These are phyloP conservation scores for Drosophila mauritiana DNA, from an alignment of 1,140 invertebrate species.

Conservation along the genomic window DNA sequence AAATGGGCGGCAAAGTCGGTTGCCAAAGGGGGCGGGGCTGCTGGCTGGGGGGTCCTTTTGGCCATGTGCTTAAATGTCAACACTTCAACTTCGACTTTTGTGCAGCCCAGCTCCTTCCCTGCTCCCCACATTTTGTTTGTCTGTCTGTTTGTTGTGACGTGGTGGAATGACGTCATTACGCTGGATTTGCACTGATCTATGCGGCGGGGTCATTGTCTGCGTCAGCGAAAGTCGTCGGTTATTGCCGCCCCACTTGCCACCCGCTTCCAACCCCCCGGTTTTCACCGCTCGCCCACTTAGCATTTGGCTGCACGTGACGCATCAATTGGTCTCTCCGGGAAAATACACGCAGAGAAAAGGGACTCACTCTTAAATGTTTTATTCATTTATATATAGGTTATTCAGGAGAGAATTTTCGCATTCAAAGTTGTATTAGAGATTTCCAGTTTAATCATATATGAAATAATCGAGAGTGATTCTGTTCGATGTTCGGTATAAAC, in stretches of 20 bases:
- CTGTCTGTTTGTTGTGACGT: slow-evolving; percentile 54
- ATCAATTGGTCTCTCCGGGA: slow-evolving; percentile 30
- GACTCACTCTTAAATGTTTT: too few species aligned
- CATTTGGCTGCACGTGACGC: slow-evolving; percentile 44
- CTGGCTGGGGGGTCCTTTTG: background rate
- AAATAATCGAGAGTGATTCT: too few species aligned
- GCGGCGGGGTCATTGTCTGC: slow-evolving; percentile 66
- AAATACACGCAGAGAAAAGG: slow-evolving; percentile 2
- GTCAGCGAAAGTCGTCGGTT: slow-evolving; percentile 46
- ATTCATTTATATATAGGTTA: too few species aligned
- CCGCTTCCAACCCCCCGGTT: background rate
- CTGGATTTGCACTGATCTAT: slow-evolving; percentile 58
- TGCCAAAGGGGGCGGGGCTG: slow-evolving; percentile 2
- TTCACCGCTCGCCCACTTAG: slow-evolving; percentile 18
- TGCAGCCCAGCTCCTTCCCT: slow-evolving; percentile 36
- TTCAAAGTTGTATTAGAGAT: too few species aligned
- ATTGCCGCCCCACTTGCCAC: background rate
- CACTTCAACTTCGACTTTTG: slow-evolving; percentile 81
- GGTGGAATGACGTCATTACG: slow-evolving; percentile 37
- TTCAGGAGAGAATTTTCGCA: too few species aligned
- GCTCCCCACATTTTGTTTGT: slow-evolving; percentile 4
- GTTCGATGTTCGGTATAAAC: too few species aligned
- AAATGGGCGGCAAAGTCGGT: slow-evolving; percentile 17
- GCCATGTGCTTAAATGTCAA: slow-evolving; percentile 73
- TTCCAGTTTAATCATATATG: too few species aligned